A percentile compares a stretch with the other conserved stretches of the same genome.
These are phyloP conservation scores for Liolophura sinensis DNA, from an alignment of 1,140 invertebrate species.

Conservation along the genomic window DNA sequence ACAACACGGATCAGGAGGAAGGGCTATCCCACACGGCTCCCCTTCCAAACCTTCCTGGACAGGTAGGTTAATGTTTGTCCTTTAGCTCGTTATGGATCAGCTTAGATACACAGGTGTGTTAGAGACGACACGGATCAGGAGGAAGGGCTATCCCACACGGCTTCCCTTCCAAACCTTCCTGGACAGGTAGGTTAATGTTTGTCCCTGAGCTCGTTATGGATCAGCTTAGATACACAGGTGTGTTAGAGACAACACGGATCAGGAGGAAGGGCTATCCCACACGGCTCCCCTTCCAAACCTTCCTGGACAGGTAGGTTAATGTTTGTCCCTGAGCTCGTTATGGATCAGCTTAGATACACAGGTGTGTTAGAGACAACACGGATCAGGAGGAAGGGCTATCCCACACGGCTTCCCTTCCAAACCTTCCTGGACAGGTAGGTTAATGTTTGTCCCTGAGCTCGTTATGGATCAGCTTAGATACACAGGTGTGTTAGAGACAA, in stretches of 20 bases:
- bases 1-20: constrained; percentile 50
- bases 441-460: too few relatives aligned
- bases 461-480: constrained; percentile 75
- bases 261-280: constrained; percentile 36
- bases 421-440: too few relatives aligned
- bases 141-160: constrained; percentile 49
- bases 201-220: constrained; percentile 58
- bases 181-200: constrained; percentile 30
- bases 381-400: constrained; percentile 40
- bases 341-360: constrained; percentile 71
- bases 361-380: constrained; percentile 48
- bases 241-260: constrained; percentile 48
- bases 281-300: too few relatives aligned
- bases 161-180: constrained; percentile 46
- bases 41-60: constrained; percentile 44
- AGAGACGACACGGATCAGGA: constrained; percentile 51
- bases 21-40: constrained; percentile 46
- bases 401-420: too few relatives aligned
- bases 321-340: too few relatives aligned
- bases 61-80: constrained; percentile 30
- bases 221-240: constrained; percentile 67
- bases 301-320: too few relatives aligned
- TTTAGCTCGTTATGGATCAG: constrained; percentile 72
- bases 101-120: constrained; percentile 63
- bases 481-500: constrained; percentile 50